Percentiles rank a stretch among this genome's conserved stretches.
These are phyloP conservation scores for Protosalanx chinensis DNA, from an alignment of 2,797 vertebrate genomes.

Conservation along the genomic window DNA sequence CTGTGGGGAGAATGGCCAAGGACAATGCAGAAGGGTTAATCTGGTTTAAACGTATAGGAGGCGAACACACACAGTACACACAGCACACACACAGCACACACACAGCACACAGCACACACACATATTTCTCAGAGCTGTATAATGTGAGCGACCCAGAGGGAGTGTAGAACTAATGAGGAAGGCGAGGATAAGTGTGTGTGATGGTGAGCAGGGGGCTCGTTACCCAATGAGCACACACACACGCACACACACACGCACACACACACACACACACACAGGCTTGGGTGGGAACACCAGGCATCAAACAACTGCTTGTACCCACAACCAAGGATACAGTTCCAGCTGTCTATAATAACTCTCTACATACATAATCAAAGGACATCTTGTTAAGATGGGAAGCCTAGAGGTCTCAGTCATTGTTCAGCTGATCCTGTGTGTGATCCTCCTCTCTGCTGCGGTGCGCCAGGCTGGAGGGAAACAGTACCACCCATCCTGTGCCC, in stretches of 20 bases:
- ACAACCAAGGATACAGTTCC: too few relatives aligned
- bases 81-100: constrained; percentile 2
- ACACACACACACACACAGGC: background rate
- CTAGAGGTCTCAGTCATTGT: background rate
- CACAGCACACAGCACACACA: background rate
- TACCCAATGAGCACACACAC: background rate
- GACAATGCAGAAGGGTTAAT: background rate
- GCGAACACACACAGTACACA: background rate
- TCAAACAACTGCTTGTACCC: too few relatives aligned
- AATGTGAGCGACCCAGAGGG: background rate
- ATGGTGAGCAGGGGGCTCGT: background rate
- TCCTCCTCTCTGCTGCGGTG: background rate
- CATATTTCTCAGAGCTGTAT: background rate
- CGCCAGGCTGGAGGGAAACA: constrained; percentile 94
- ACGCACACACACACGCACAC: background rate
- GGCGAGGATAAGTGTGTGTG: background rate
- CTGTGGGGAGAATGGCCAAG: background rate
- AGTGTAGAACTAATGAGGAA: background rate
- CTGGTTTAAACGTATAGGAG: background rate
- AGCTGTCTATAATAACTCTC: too few relatives aligned
- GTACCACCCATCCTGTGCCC: constrained; percentile 94
- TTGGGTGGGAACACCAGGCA: too few relatives aligned
- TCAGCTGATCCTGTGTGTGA: background rate
- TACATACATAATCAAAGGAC: background rate
- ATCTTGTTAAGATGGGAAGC: background rate